Base-by-base conservation (phyloP, 1,140 invertebrate species). In the Holcopasites calliopsidis region DNA sequence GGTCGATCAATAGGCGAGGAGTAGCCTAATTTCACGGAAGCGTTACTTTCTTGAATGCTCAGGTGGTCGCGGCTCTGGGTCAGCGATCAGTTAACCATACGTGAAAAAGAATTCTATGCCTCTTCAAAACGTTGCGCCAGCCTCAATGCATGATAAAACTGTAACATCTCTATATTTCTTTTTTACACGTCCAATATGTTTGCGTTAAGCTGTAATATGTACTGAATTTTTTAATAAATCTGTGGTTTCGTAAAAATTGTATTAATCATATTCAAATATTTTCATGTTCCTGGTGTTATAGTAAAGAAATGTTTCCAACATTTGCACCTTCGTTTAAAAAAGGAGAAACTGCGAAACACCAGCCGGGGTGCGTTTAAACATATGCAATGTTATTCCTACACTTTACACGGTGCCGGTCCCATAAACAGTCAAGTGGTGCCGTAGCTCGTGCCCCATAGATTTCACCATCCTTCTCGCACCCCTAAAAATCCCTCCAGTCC, bases 341-440 rank as follows among this genome's bases (percentile, higher is more conserved):
- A 18, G 26, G 23, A 50, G 40, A 42, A 7, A 2, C n/a, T n/a
- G 10, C 21, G 11, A 44, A 23, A n/a, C 42, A 38, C 47, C 52
- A 31, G 52, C 23, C 16, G 16, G 38, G 35, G 31, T 58, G 58
- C 60, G 57, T 77, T 73, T 76, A 78, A 83, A 85, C 69, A 82
- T 82, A 81, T 86, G 77, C 77, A 85, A 77, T 87, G 86, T 88
- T 87, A 86, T 89, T 88, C 72, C 60, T 86, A 82, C 88, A 88
- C 87, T 88, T 88, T 89, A 79, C 86, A 87, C 83, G 85, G 77
- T 73, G 76, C 74, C 77, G 72, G 75, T 84, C 74, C 57, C 74
- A 70, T 77, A 85, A 87, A 78, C 86, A 88, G 86, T 88, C 87
- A 87, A 89, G 86, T 88, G 87, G 83, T 83, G 82, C 69, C 73